Percentiles rank a stretch among this genome's conserved stretches.
Evolutionary conservation across 2,888 invertebrate species (phyloP).

Genomic region (Eueremaeus valkanovi): DNA sequence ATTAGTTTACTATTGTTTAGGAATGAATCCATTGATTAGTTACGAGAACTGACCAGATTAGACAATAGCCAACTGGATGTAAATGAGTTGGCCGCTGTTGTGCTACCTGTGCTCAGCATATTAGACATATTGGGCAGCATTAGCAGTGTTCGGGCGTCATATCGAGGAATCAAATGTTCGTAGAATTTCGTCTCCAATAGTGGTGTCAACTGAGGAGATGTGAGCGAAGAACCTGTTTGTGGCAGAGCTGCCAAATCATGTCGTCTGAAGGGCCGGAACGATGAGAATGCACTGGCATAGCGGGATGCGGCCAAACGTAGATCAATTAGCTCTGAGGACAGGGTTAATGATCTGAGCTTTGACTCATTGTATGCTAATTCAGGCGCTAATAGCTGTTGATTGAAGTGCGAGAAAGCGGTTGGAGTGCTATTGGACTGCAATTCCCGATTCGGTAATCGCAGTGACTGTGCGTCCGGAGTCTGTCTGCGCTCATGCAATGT

Average conservation of each 20-base stretch:
- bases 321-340: slow-evolving; percentile 12
- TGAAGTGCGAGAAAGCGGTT: neutral
- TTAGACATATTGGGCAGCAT: neutral
- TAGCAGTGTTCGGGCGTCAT: neutral
- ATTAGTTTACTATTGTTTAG: too few relatives aligned
- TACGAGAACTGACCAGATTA: slow-evolving; percentile 30
- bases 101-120: neutral
- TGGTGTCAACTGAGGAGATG: neutral
- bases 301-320: slow-evolving; percentile 2
- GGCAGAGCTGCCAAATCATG: neutral
- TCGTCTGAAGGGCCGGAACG: slow-evolving; percentile 3
- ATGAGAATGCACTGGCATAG: neutral
- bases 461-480: neutral
- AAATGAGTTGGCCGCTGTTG: neutral
- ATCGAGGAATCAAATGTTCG: slow-evolving; percentile 12
- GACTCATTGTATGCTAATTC: slow-evolving; percentile 7
- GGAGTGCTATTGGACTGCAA: neutral
- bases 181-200: neutral
- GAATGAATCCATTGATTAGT: too few relatives aligned
- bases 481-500: neutral
- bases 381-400: neutral
- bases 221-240: neutral
- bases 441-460: neutral
- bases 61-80: slow-evolving; percentile 23
- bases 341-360: slow-evolving; percentile 5